Percentiles rank a stretch among this genome's conserved stretches.
These are phyloP conservation scores for Echinometra lucunter DNA, from an alignment of 53 echinoderm and acorn worm genomes.

Conservation along the genomic window DNA sequence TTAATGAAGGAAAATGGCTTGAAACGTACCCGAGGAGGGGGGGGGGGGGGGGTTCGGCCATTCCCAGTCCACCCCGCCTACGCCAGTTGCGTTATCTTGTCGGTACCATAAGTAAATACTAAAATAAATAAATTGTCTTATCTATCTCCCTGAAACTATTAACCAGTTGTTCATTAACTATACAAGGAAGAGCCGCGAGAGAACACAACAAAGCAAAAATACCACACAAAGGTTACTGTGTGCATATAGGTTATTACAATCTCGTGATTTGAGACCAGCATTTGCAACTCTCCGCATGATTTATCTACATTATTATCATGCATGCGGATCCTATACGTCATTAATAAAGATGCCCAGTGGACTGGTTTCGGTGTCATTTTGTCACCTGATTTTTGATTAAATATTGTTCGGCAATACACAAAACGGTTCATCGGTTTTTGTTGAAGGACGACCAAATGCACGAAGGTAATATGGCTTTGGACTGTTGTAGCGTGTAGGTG, in stretches of 20 bases:
- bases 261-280: background rate
- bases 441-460: background rate
- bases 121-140: background rate
- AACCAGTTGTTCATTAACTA: conserved; percentile 13
- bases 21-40: background rate
- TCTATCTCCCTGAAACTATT: background rate
- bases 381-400: conserved; percentile 27
- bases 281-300: background rate
- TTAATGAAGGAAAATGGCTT: no score
- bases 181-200: background rate
- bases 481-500: background rate
- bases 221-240: conserved; percentile 24
- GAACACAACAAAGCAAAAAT: background rate
- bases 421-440: background rate
- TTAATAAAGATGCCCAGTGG: background rate
- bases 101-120: background rate
- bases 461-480: background rate
- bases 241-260: background rate
- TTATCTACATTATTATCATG: background rate
- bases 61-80: background rate
- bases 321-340: background rate
- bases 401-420: background rate
- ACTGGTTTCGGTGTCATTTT: background rate
- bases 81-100: background rate
- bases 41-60: background rate